Evolutionary conservation across 2,113 vertebrate species (phyloP).

Genomic region (Nothobranchius furzeri): DNA sequence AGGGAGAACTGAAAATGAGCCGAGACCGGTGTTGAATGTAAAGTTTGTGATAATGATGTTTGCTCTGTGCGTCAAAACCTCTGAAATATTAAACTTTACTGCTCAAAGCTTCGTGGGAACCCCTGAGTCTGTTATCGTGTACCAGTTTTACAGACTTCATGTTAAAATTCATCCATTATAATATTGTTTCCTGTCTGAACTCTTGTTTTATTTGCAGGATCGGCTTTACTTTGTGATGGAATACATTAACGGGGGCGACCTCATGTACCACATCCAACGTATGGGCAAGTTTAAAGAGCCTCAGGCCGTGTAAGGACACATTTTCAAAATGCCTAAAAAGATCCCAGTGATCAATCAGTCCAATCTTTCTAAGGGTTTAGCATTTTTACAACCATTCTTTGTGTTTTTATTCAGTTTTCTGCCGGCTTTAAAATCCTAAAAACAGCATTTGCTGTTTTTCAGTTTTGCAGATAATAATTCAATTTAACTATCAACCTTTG

Average conservation of each 20-base stretch:
- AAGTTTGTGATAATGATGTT: constrained; percentile 36
- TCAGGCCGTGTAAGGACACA: constrained; percentile 91
- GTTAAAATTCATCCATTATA: neutral
- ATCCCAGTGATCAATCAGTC: too few species aligned
- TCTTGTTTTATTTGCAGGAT: constrained; percentile 77
- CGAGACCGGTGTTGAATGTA: constrained; percentile 35
- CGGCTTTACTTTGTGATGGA: constrained; percentile 99
- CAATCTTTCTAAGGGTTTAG: too few species aligned
- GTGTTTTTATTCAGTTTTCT: too few species aligned
- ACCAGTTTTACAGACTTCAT: neutral
- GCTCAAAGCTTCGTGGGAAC: too few species aligned
- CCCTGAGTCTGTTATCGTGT: too few species aligned
- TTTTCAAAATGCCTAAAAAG: neutral
- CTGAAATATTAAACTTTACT: too few species aligned
- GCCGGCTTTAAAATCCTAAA: too few species aligned
- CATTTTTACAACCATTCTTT: too few species aligned
- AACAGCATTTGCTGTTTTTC: too few species aligned
- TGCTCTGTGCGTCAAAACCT: constrained; percentile 29
- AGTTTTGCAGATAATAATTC: too few species aligned
- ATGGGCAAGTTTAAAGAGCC: constrained; percentile 98
- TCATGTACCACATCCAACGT: constrained; percentile 99
- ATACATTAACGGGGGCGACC: constrained; percentile 97
- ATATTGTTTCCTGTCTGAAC: too few species aligned
- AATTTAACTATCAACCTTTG: too few species aligned
- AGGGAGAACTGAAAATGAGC: constrained; percentile 43